These are phyloP conservation scores for Lithophane ornitopus DNA, from an alignment of 2,888 invertebrate species.

Conservation along the genomic window DNA sequence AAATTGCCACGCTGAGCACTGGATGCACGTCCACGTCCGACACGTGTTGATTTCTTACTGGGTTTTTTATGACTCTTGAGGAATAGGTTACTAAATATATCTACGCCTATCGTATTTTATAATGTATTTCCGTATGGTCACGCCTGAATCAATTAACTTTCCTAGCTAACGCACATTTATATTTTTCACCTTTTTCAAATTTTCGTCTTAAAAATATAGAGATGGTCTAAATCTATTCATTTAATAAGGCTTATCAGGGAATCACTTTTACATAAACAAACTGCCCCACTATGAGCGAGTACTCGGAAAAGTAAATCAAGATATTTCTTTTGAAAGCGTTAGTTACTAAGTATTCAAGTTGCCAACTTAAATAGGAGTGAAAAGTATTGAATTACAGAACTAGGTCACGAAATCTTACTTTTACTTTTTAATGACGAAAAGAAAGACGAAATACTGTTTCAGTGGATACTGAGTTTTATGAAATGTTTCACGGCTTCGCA, in stretches of 20 bases:
- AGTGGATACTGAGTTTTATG: slow-evolving; percentile 5
- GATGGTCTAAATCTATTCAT: not conserved
- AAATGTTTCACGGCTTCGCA: slow-evolving; percentile 6
- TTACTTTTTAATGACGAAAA: slow-evolving; percentile 37
- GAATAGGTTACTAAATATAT: too few species aligned
- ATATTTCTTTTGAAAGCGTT: slow-evolving; percentile 25
- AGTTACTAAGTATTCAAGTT: slow-evolving; percentile 30
- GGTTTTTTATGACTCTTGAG: too few species aligned
- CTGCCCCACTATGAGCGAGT: not conserved
- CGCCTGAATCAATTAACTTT: too few species aligned
- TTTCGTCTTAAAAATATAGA: not conserved
- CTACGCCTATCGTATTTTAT: too few species aligned
- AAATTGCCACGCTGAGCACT: too few species aligned
- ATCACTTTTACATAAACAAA: not conserved
- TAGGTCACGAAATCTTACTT: slow-evolving; percentile 38
- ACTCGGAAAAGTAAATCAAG: slow-evolving; percentile 13
- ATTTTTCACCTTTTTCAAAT: too few species aligned
- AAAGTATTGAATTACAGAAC: slow-evolving; percentile 44
- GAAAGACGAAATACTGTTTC: too few species aligned
- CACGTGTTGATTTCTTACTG: too few species aligned
- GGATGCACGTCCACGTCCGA: too few species aligned
- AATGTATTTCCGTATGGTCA: too few species aligned
- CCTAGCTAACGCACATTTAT: too few species aligned
- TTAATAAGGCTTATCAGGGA: not conserved
- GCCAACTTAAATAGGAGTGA: slow-evolving; percentile 30